Conservation (phyloP, 1,140 invertebrate genomes). For the Cotesia glomerata region DNA sequence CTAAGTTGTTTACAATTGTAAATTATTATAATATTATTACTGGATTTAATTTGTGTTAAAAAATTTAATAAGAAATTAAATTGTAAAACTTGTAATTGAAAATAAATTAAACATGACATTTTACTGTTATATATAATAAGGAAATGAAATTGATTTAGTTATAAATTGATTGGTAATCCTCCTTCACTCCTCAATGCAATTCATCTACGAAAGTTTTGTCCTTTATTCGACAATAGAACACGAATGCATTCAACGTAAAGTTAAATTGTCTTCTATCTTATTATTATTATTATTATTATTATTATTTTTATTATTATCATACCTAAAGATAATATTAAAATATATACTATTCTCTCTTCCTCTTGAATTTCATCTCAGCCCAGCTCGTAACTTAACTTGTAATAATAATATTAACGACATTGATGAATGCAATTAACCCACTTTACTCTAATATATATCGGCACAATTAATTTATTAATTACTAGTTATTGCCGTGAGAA, state of each 20-base stretch:
- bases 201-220: constrained; percentile 5
- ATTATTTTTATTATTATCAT: not conserved
- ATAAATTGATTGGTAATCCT: constrained; percentile 16
- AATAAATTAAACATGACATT: no score
- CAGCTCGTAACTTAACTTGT: not conserved
- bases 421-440: constrained; percentile 38
- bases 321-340: not conserved
- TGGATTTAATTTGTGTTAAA: no score
- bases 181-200: not conserved
- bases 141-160: not conserved
- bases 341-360: not conserved
- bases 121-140: not conserved
- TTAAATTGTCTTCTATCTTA: constrained; percentile 16
- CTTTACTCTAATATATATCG: constrained; percentile 17
- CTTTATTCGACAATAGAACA: constrained; percentile 16
- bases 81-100: no score
- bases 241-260: constrained; percentile 3
- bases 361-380: not conserved
- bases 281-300: not conserved
- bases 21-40: no score
- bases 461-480: constrained; percentile 42
- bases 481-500: constrained; percentile 25
- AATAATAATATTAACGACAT: constrained; percentile 23
- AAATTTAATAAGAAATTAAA: no score
- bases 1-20: no score